Evolutionary conservation across 2,797 vertebrate genomes (phyloP).

Genomic region (Epinephelus malabaricus): DNA sequence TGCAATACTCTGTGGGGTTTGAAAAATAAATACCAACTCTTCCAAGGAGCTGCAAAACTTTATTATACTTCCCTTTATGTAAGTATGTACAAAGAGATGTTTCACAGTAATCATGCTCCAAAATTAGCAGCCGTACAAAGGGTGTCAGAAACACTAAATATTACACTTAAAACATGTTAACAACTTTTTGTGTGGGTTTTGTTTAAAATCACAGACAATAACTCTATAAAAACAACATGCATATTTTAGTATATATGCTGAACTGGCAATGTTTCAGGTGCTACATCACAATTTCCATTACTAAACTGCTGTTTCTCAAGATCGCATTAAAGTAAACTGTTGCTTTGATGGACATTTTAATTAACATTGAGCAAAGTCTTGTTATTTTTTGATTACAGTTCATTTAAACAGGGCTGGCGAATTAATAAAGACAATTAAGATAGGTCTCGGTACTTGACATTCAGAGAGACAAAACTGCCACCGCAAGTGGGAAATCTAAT

Average conservation of each 20-base stretch:
- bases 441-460: slow-evolving; percentile 4
- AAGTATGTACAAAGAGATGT: neutral
- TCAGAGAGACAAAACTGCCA: slow-evolving; percentile 8
- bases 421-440: slow-evolving; percentile 28
- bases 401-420: slow-evolving; percentile 5
- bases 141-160: neutral
- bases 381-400: slow-evolving; percentile 11
- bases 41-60: slow-evolving; percentile 15
- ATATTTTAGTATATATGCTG: neutral
- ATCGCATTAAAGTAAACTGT: slow-evolving; percentile 8
- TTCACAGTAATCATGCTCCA: neutral
- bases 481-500: neutral
- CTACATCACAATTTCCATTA: neutral
- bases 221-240: neutral
- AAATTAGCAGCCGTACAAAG: slow-evolving; percentile 3
- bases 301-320: neutral
- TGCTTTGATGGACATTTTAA: slow-evolving; percentile 4
- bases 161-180: neutral
- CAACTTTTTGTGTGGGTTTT: neutral
- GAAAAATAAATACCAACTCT: neutral
- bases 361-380: neutral
- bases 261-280: neutral
- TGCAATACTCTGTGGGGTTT: slow-evolving; percentile 11
- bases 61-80: slow-evolving; percentile 16
- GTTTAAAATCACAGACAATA: slow-evolving; percentile 7